phyloP scores from a whole-genome alignment of 1,140 invertebrate species.

The Nylanderia fulva region DNA sequence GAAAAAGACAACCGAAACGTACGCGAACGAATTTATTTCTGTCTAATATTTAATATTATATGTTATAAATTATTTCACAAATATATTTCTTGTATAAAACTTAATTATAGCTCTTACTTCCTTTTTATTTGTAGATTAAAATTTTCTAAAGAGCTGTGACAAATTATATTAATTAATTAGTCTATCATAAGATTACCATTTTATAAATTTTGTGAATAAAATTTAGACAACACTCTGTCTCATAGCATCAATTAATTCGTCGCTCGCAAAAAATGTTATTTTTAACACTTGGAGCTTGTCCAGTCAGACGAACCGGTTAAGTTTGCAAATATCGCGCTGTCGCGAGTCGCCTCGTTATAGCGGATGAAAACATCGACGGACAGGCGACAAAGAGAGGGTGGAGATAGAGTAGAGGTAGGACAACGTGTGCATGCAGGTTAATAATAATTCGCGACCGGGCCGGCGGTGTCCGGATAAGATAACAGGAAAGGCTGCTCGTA shows the following conservation, averaged over 20 bases:
- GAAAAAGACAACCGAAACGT: too few species aligned
- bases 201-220: too few species aligned
- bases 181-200: too few species aligned
- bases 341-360: slow-evolving; percentile 36
- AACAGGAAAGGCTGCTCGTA: slow-evolving; percentile 86
- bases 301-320: not conserved
- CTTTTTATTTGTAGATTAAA: too few species aligned
- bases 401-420: slow-evolving; percentile 57
- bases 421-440: slow-evolving; percentile 75
- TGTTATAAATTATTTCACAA: too few species aligned
- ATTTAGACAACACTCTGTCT: too few species aligned
- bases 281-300: not conserved
- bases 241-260: not conserved
- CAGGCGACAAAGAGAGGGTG: slow-evolving; percentile 30
- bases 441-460: slow-evolving; percentile 83
- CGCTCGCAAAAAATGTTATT: not conserved
- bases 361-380: slow-evolving; percentile 52
- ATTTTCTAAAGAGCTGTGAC: too few species aligned
- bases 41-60: too few species aligned
- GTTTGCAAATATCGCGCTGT: not conserved
- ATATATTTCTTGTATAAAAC: too few species aligned
- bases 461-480: slow-evolving; percentile 85
- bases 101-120: too few species aligned
- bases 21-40: too few species aligned
- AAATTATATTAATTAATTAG: too few species aligned